phyloP scores from a whole-genome alignment of 2,888 invertebrate species.

The Hymenopus coronatus region DNA sequence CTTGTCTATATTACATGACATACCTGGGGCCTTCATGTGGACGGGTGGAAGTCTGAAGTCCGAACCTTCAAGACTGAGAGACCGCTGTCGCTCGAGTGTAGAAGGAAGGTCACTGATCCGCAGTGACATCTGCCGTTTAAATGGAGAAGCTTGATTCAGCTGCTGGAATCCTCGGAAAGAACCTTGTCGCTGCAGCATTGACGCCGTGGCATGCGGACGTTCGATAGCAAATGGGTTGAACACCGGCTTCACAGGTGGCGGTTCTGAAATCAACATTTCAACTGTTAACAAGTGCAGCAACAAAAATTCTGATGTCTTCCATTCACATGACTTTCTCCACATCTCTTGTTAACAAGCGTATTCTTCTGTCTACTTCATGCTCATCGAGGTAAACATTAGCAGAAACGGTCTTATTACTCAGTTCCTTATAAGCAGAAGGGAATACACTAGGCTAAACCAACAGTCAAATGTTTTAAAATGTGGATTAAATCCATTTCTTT shows the following conservation, averaged over 20 bases:
- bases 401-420: no score
- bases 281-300: not conserved
- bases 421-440: no score
- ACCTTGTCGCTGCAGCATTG: conserved; percentile 91
- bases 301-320: no score
- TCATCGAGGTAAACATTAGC: no score
- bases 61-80: conserved; percentile 48
- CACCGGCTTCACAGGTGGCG: conserved; percentile 51
- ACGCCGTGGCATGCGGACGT: conserved; percentile 92
- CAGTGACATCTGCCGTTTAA: conserved; percentile 93
- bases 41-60: conserved; percentile 47
- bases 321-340: no score
- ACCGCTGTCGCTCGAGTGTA: conserved; percentile 74
- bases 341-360: no score
- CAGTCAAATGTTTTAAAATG: no score
- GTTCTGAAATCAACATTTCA: conserved; percentile 42
- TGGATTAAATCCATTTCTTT: no score
- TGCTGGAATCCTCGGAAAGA: conserved; percentile 90
- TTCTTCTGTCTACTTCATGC: no score
- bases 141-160: conserved; percentile 79
- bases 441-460: no score
- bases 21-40: conserved; percentile 50
- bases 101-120: conserved; percentile 94
- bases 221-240: conserved; percentile 93
- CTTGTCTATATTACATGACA: conserved; percentile 21